These are phyloP conservation scores for Drosophila yooni DNA, from an alignment of 2,888 invertebrate species.

Conservation along the genomic window DNA sequence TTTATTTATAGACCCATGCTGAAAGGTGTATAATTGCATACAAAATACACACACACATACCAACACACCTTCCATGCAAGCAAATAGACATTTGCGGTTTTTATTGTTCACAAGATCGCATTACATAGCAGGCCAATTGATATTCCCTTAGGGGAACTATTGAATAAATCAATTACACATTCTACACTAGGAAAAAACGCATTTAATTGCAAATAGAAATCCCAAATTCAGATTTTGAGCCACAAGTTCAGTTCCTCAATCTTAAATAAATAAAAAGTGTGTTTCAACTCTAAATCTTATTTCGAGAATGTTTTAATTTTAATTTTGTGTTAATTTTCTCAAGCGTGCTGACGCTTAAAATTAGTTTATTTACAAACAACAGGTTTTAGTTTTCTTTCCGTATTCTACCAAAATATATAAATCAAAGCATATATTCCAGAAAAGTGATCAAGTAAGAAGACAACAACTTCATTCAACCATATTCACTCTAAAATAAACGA, in stretches of 20 bases:
- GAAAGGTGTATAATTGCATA: conserved; percentile 45
- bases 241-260: background rate
- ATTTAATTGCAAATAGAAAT: background rate
- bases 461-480: background rate
- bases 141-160: conserved; percentile 11
- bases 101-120: conserved; percentile 22
- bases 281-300: background rate
- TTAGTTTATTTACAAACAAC: background rate
- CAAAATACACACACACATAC: background rate
- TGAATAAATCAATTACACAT: conserved; percentile 6
- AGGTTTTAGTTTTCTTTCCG: background rate
- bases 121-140: conserved; percentile 19
- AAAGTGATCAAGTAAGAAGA: background rate
- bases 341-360: background rate
- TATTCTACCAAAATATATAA: background rate
- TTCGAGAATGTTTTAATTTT: background rate
- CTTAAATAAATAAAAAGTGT: too few relatives aligned
- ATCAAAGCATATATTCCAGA: background rate
- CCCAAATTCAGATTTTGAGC: background rate
- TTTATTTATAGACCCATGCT: conserved; percentile 36
- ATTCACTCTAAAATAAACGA: background rate
- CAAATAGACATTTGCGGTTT: conserved; percentile 18
- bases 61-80: background rate
- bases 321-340: background rate
- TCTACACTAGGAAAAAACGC: background rate